Percentiles rank a stretch among this genome's conserved stretches.
Conservation (phyloP, 2,888 invertebrate genomes). For the Drosophila falleni region DNA sequence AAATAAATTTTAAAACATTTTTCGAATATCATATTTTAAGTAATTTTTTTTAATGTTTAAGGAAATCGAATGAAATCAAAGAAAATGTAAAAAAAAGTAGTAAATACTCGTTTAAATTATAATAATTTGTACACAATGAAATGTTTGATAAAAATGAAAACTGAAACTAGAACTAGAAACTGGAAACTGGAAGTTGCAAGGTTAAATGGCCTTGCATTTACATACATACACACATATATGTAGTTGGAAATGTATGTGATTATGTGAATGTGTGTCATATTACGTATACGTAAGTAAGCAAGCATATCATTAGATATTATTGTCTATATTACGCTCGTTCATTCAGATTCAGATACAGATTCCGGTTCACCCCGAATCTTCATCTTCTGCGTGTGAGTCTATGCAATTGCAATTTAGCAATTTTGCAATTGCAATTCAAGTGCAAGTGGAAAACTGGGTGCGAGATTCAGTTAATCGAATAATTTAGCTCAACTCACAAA, state of each 20-base stretch:
- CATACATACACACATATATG: not conserved
- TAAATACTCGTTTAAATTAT: constrained; percentile 9
- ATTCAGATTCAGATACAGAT: constrained; percentile 29
- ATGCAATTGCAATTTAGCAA: constrained; percentile 21
- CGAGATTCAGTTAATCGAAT: constrained; percentile 61
- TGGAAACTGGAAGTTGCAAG: constrained; percentile 18
- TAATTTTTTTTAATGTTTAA: too few relatives aligned
- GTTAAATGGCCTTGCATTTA: constrained; percentile 7
- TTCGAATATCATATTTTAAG: too few relatives aligned
- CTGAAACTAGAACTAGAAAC: constrained; percentile 1
- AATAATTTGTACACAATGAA: not conserved
- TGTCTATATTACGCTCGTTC: constrained; percentile 29
- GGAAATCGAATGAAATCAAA: not conserved
- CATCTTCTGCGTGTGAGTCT: constrained; percentile 20
- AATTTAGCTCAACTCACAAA: constrained; percentile 60
- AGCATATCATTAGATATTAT: constrained; percentile 32
- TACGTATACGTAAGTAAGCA: constrained; percentile 38
- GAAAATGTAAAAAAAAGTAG: not conserved
- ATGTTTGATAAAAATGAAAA: constrained; percentile 4
- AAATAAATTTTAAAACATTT: too few relatives aligned
- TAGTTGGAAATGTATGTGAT: not conserved
- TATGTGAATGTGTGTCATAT: constrained; percentile 37
- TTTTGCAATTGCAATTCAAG: constrained; percentile 55
- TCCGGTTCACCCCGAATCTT: constrained; percentile 8
- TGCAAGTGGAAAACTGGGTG: constrained; percentile 43